Base-by-base conservation (phyloP, 2,888 invertebrate species). In the Caenorhabditis panamensis region DNA sequence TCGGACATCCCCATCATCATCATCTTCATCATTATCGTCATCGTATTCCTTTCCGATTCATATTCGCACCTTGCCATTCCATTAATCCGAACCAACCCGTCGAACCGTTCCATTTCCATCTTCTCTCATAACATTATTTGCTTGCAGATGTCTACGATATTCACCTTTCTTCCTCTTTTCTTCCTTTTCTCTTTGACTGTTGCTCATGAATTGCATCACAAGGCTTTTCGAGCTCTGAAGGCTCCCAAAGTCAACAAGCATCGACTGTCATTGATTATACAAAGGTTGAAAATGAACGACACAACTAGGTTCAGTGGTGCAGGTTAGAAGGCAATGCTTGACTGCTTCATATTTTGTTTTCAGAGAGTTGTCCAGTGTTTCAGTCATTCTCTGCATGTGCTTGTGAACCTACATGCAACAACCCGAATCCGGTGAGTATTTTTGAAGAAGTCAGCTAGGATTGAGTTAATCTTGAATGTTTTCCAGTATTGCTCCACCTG, bases 21-120 rank as follows among this genome's bases (percentile, higher is more conserved):
- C 54, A 28, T 61, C 59, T 18, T 41, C 59, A 41, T 66, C 73
- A 66, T 66, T n/a, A 53, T 31, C 47, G 1, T 36, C 28, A 53
- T 62, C 61, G 31, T 37, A 41, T 63, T 71, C 58, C 18, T 51
- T 75, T 61, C 66, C 66, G 73, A 75, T 66, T 61, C 66, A 59
- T 61, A 59, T 75, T 75, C 75, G 20, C 64, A 64, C 64, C 64
- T 73, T 67, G 58, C 72, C 75, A 75, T 66, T 64, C 59, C 44
- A 61, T 36, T 26, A 20, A 3, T 54, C n/a, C 24, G 22, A 31
- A 9, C 61, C 41, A 41, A 41, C 31, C 31, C 31, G 31, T 31
- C 31, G 31, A 31, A 28, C 69, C 44, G 28, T 72, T 54, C 56
- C 56, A 62, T 72, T 49, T 62, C n/a, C 28, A 69, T 44, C 37